These are phyloP conservation scores for Agonopterix arenella DNA, from an alignment of 2,888 invertebrate species.

Conservation along the genomic window DNA sequence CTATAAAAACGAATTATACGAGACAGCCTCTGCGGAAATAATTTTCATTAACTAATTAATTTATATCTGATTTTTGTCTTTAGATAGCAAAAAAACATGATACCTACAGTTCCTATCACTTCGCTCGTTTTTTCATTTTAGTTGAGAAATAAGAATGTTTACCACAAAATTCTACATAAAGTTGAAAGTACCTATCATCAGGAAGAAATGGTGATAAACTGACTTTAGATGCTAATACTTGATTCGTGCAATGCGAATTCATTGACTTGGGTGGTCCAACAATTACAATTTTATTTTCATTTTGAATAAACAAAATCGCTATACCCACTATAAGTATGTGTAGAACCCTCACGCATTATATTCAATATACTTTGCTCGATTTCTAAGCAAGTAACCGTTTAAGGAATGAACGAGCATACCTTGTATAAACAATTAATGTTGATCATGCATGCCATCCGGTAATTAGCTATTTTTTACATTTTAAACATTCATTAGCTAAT, in stretches of 20 bases:
- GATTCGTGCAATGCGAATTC: too few relatives aligned
- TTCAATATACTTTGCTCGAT: conserved; percentile 9
- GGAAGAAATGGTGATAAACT: too few relatives aligned
- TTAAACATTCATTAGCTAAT: conserved; percentile 18
- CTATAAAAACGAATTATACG: background rate
- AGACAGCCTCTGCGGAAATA: background rate
- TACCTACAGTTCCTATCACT: too few relatives aligned
- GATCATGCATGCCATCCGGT: conserved; percentile 31
- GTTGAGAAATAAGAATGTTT: too few relatives aligned
- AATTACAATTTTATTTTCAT: background rate
- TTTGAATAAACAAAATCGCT: background rate
- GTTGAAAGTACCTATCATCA: too few relatives aligned
- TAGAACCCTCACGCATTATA: conserved; percentile 6
- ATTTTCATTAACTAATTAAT: background rate
- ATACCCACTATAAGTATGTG: background rate
- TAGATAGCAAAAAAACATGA: too few relatives aligned
- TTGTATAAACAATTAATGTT: conserved; percentile 22
- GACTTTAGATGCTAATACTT: too few relatives aligned
- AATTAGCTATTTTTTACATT: conserved; percentile 25
- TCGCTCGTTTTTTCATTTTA: too few relatives aligned
- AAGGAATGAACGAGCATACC: conserved; percentile 26
- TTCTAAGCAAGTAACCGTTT: conserved; percentile 28
- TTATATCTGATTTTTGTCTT: too few relatives aligned
- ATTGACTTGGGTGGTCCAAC: background rate
- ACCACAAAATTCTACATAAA: too few relatives aligned